Percentiles rank a stretch among this genome's conserved stretches.
Evolutionary conservation across 2,888 invertebrate species (phyloP).

Genomic region (Agrotis ipsilon): DNA sequence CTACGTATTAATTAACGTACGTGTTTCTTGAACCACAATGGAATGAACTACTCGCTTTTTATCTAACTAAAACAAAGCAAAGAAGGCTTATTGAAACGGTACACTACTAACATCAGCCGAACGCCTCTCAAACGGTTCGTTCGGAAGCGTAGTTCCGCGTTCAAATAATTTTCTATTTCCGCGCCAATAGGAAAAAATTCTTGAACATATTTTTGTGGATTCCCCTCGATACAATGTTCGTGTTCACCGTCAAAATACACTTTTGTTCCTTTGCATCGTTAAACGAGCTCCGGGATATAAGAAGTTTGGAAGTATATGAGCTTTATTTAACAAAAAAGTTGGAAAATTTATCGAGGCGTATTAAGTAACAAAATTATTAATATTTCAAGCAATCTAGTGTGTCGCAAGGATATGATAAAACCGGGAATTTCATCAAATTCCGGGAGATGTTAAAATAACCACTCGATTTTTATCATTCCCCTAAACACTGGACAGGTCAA

Average conservation of each 20-base stretch:
- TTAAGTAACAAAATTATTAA: conserved; percentile 37
- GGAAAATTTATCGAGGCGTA: conserved; percentile 26
- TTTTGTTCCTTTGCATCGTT: conserved; percentile 48
- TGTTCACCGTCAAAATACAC: conserved; percentile 45
- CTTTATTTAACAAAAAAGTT: conserved; percentile 43
- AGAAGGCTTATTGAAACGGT: conserved; percentile 34
- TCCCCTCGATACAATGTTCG: conserved; percentile 33
- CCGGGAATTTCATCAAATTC: too few relatives aligned
- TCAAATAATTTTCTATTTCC: conserved; percentile 68
- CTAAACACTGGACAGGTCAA: too few relatives aligned
- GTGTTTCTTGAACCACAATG: not conserved
- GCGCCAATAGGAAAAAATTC: conserved; percentile 59
- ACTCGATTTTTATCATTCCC: too few relatives aligned
- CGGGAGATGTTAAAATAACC: too few relatives aligned
- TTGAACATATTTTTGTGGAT: conserved; percentile 55
- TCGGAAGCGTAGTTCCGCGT: conserved; percentile 59
- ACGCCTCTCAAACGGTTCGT: conserved; percentile 66
- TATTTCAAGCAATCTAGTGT: conserved; percentile 31
- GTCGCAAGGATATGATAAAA: too few relatives aligned
- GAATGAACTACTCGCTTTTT: conserved; percentile 13
- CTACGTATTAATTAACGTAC: not conserved
- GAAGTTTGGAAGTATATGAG: conserved; percentile 35
- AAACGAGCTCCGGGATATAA: conserved; percentile 41
- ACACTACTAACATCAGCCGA: conserved; percentile 55
- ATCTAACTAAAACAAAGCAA: conserved; percentile 39